phyloP scores from a whole-genome alignment of 2,888 invertebrate genomes.

The Gandaritis pyraliata region DNA sequence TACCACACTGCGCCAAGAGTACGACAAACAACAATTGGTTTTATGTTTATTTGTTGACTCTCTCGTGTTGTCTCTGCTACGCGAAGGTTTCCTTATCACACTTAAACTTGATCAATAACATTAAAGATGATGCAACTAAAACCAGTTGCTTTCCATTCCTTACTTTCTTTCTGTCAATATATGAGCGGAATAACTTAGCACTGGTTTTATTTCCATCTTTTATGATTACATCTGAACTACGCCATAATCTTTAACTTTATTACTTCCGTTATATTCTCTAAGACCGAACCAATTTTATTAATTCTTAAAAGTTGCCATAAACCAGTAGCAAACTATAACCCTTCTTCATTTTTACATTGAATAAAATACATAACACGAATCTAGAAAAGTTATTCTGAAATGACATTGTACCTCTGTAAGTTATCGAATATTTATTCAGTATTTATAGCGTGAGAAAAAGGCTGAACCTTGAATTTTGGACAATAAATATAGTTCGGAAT shows the following conservation, averaged over 20 bases:
- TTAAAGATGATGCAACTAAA: neutral
- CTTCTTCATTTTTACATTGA: slow-evolving; percentile 14
- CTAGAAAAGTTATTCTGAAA: slow-evolving; percentile 11
- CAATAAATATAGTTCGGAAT: neutral
- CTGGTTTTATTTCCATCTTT: slow-evolving; percentile 10
- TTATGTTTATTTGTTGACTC: no score
- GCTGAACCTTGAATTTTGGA: neutral
- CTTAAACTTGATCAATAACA: neutral
- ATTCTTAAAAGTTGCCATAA: slow-evolving; percentile 13
- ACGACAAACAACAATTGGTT: no score
- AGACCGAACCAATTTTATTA: slow-evolving; percentile 15
- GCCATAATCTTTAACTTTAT: slow-evolving; percentile 17
- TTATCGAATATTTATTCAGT: slow-evolving; percentile 12
- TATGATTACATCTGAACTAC: slow-evolving; percentile 5
- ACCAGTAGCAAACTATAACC: slow-evolving; percentile 4
- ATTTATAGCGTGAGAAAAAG: slow-evolving; percentile 2
- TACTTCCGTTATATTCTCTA: slow-evolving; percentile 12
- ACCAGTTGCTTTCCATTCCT: slow-evolving; percentile 8
- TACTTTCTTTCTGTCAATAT: slow-evolving; percentile 15
- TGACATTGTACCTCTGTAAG: slow-evolving; percentile 10
- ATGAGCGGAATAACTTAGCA: slow-evolving; percentile 4
- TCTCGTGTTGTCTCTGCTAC: no score
- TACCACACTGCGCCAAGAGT: no score
- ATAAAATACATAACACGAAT: slow-evolving; percentile 19
- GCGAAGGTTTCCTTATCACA: neutral